Conservation (phyloP, 2,888 invertebrate species). For the Aphodius granarius region DNA sequence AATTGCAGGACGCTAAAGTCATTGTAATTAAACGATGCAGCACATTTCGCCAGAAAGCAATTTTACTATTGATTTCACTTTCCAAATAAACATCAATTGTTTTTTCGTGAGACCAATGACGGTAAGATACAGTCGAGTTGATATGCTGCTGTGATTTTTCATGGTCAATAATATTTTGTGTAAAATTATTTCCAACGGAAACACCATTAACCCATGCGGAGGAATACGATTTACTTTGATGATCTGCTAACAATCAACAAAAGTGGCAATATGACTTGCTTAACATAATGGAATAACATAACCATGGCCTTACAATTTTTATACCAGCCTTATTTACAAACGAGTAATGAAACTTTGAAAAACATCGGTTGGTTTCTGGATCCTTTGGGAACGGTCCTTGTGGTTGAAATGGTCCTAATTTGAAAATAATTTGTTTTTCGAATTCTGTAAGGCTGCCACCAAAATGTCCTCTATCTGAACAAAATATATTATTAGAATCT, state of each 20-base stretch:
- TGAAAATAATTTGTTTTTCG: no score
- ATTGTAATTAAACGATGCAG: neutral
- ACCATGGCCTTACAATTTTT: conserved; percentile 5
- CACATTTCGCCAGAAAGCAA: neutral
- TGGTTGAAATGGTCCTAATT: no score
- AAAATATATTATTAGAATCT: neutral
- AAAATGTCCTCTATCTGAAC: no score
- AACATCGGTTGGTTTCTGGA: no score
- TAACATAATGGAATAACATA: conserved; percentile 5
- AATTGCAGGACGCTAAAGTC: neutral
- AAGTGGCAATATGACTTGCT: neutral
- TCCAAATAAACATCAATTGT: neutral
- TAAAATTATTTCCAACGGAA: neutral
- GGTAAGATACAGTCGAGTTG: neutral
- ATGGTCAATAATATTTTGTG: neutral
- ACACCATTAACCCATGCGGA: neutral
- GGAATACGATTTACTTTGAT: neutral
- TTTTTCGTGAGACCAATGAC: neutral
- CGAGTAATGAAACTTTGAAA: neutral
- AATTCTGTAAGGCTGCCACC: no score
- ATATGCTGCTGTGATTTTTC: neutral
- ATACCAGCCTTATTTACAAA: conserved; percentile 5
- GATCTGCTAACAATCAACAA: neutral
- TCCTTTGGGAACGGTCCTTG: no score
- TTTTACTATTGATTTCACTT: neutral